Evolutionary conservation across 1,140 invertebrate species (phyloP).

Genomic region (Drosophila ananassae): DNA sequence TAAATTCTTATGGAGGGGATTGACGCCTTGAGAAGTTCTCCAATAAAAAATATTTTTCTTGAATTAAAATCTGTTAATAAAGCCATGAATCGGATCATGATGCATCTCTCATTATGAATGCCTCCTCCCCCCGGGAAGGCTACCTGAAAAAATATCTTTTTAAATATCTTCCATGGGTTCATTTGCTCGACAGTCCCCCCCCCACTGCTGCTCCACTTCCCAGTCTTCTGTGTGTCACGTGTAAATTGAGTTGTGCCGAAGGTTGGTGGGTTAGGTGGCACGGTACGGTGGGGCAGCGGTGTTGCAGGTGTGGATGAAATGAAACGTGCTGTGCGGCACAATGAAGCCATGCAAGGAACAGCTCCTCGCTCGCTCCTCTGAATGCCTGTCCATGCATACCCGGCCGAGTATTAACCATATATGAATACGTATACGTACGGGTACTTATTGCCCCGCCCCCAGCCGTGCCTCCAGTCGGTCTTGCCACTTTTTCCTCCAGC

Average conservation of each 20-base stretch:
- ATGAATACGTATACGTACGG: slow-evolving; percentile 16
- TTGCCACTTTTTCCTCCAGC: slow-evolving; percentile 6
- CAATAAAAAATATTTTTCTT: background rate
- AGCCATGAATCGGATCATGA: background rate
- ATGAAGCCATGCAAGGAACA: slow-evolving; percentile 75
- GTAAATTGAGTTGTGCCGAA: slow-evolving; percentile 72
- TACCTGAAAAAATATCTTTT: slow-evolving; percentile 17
- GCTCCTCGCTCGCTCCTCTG: slow-evolving; percentile 14
- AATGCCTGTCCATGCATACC: slow-evolving; percentile 27
- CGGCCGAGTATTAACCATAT: slow-evolving; percentile 34
- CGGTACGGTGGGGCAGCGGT: background rate
- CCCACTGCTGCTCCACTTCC: slow-evolving; percentile 11
- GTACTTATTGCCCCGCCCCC: slow-evolving; percentile 28
- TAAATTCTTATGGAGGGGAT: background rate
- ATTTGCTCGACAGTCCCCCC: slow-evolving; percentile 38
- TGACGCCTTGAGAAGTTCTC: background rate
- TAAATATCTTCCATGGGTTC: slow-evolving; percentile 46
- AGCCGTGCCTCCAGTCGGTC: background rate
- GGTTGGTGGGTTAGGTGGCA: slow-evolving; percentile 4
- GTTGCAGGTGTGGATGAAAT: slow-evolving; percentile 64
- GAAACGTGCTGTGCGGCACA: slow-evolving; percentile 76
- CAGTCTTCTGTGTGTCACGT: slow-evolving; percentile 64
- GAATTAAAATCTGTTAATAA: slow-evolving; percentile 10
- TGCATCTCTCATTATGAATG: background rate
- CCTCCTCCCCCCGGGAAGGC: background rate